phyloP scores from a whole-genome alignment of 2,888 invertebrate genomes.

The Prenolepis imparis region DNA sequence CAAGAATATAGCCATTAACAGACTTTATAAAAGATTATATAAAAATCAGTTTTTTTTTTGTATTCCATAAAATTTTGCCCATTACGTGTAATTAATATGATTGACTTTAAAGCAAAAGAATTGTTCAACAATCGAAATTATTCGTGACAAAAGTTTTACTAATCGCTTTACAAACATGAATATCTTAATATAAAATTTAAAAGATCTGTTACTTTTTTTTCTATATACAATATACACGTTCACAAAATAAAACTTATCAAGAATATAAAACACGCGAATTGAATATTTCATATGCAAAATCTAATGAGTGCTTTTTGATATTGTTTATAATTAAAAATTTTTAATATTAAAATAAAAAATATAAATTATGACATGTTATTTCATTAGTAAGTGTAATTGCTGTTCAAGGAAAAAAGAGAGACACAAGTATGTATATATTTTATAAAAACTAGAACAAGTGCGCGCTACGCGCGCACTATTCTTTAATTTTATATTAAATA shows the following conservation, averaged over 20 bases:
- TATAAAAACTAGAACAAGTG: background rate
- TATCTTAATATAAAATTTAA: conserved; percentile 19
- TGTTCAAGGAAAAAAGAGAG: background rate
- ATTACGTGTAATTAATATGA: conserved; percentile 28
- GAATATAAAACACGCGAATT: background rate
- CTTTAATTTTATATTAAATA: no score
- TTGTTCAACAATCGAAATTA: conserved; percentile 15
- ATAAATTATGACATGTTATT: background rate
- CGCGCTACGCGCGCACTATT: no score
- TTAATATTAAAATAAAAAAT: background rate
- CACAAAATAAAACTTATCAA: background rate
- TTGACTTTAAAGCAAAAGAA: conserved; percentile 10
- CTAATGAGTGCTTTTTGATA: background rate
- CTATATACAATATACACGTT: background rate
- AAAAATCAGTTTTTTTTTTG: conserved; percentile 38
- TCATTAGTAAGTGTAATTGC: background rate
- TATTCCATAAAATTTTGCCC: conserved; percentile 26
- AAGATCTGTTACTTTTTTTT: background rate
- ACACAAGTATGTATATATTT: background rate
- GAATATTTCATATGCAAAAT: background rate
- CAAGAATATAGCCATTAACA: conserved; percentile 17
- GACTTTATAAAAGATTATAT: no score
- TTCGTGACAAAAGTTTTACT: background rate
- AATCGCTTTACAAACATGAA: conserved; percentile 14
- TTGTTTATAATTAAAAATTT: background rate